A percentile compares a stretch with the other conserved stretches of the same genome.
Evolutionary conservation across 2,113 vertebrate genomes (phyloP).

Genomic region (Triplophysa rosa): DNA sequence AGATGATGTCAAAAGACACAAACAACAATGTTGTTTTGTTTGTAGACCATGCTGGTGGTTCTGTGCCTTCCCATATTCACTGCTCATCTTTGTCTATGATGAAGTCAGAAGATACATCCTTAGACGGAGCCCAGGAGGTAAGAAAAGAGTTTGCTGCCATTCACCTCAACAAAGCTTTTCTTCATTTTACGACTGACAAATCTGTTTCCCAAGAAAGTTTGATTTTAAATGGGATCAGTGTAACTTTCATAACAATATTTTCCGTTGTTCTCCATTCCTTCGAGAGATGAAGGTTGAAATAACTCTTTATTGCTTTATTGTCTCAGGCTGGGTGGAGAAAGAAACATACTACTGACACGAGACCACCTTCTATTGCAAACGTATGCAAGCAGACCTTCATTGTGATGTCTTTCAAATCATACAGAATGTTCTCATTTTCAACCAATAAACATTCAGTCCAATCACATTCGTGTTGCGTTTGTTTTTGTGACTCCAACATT

Average conservation of each 20-base stretch:
- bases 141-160: constrained; percentile 32
- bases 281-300: not conserved
- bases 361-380: not conserved
- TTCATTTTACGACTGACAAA: constrained; percentile 6
- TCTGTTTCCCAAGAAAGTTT: not conserved
- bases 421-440: not conserved
- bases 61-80: constrained; percentile 77
- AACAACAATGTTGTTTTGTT: not conserved
- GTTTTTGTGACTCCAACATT: not conserved
- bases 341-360: constrained; percentile 83
- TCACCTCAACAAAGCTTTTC: not conserved
- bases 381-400: not conserved
- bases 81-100: constrained; percentile 80
- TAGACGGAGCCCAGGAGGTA: constrained; percentile 78
- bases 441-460: constrained; percentile 10
- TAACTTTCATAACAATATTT: not conserved
- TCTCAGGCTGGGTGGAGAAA: constrained; percentile 81
- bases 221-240: not conserved
- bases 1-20: not conserved
- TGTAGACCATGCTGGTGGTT: constrained; percentile 79
- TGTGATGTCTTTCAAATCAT: constrained; percentile 32
- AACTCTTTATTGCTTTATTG: constrained; percentile 41
- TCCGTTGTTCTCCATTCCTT: not conserved
- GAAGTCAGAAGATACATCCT: constrained; percentile 78
- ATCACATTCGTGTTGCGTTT: not conserved